These are phyloP conservation scores for Phortica variegata DNA, from an alignment of 1,140 invertebrate species.

Conservation along the genomic window DNA sequence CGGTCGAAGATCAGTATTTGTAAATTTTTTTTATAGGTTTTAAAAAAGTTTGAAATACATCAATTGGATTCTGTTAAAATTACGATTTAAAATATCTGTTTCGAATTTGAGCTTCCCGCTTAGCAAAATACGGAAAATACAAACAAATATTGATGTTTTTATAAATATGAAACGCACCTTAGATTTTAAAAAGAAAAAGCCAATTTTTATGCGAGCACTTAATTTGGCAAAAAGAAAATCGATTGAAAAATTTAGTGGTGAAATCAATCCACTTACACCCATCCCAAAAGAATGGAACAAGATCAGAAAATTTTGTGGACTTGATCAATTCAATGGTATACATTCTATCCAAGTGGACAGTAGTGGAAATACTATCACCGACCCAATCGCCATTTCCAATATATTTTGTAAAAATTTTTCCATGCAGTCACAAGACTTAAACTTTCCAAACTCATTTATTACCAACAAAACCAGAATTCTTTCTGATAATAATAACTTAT, in stretches of 20 bases:
- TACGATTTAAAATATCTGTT: too few species aligned
- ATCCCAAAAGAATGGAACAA: background rate
- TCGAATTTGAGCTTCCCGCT: too few species aligned
- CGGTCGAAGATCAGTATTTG: too few species aligned
- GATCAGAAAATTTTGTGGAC: conserved; percentile 1
- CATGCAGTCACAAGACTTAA: background rate
- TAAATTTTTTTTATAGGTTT: too few species aligned
- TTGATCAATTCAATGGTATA: background rate
- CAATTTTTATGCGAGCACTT: conserved; percentile 4
- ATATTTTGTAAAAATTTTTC: conserved; percentile 2
- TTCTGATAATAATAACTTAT: background rate
- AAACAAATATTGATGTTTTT: too few species aligned
- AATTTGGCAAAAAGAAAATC: background rate
- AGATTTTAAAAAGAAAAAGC: too few species aligned
- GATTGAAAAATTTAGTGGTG: background rate
- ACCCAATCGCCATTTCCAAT: too few species aligned
- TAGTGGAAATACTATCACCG: background rate
- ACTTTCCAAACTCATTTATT: background rate
- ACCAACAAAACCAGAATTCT: background rate
- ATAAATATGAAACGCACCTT: too few species aligned
- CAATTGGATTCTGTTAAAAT: too few species aligned
- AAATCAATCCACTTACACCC: background rate
- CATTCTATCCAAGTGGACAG: background rate
- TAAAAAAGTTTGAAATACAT: too few species aligned
- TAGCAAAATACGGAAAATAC: too few species aligned